phyloP scores from a whole-genome alignment of 2,113 vertebrate genomes.

The Argyrosomus japonicus region DNA sequence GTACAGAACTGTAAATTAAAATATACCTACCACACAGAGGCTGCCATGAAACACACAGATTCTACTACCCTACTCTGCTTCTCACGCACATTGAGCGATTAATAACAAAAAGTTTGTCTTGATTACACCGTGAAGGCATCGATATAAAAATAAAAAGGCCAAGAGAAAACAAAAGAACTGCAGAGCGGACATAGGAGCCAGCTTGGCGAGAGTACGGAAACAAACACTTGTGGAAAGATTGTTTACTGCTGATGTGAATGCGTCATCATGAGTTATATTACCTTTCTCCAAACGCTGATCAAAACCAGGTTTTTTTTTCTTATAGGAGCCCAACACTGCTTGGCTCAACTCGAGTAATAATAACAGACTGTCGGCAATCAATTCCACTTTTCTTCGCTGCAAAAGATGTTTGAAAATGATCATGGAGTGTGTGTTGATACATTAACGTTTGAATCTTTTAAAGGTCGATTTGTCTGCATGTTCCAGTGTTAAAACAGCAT shows the following conservation, averaged over 20 bases:
- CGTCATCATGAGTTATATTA: neutral
- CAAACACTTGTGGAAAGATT: neutral
- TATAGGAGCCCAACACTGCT: neutral
- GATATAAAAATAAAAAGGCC: conserved; percentile 15
- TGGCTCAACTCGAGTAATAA: neutral
- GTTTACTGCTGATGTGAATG: conserved; percentile 8
- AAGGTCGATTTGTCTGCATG: neutral
- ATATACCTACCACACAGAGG: neutral
- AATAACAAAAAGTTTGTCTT: neutral
- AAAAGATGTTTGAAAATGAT: neutral
- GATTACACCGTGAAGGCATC: conserved; percentile 37
- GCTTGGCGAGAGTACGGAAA: neutral
- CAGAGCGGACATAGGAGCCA: neutral
- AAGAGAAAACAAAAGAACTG: conserved; percentile 9
- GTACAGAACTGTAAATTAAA: neutral
- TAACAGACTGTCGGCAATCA: too few relatives aligned
- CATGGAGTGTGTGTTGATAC: neutral
- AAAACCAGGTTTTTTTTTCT: neutral
- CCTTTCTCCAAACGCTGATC: conserved; percentile 3
- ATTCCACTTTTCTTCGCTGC: neutral
- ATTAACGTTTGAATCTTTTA: neutral
- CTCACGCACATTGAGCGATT: neutral
- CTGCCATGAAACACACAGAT: too few relatives aligned
- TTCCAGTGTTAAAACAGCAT: conserved; percentile 3
- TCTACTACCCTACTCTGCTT: conserved; percentile 7